phyloP scores from a whole-genome alignment of 2,888 invertebrate species.

The Paralinhomoeus sp. region DNA sequence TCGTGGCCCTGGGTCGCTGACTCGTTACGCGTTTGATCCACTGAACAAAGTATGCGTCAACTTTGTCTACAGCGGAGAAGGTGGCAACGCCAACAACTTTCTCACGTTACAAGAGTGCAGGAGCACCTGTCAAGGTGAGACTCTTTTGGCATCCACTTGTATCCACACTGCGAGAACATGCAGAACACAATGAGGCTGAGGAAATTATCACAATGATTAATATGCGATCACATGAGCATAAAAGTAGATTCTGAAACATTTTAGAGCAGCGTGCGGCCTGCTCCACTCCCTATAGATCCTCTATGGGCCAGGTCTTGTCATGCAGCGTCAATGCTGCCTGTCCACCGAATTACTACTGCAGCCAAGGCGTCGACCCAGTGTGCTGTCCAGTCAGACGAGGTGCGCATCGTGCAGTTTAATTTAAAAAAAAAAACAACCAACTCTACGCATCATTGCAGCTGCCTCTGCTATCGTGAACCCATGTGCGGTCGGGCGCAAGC shows the following conservation, averaged over 20 bases:
- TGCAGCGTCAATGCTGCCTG: constrained; percentile 1
- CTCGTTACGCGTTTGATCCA: constrained; percentile 11
- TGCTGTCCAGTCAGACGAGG: too few species aligned
- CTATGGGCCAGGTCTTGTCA: constrained; percentile 1
- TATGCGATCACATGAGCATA: too few species aligned
- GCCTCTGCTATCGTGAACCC: too few species aligned
- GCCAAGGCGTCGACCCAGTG: not conserved
- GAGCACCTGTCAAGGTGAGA: constrained; percentile 11
- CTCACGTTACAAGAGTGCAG: constrained; percentile 9
- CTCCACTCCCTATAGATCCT: constrained; percentile 4
- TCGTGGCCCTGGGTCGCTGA: not conserved
- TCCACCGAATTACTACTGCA: constrained; percentile 4
- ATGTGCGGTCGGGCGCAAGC: too few species aligned
- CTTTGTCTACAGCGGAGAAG: constrained; percentile 13
- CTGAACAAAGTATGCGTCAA: constrained; percentile 11
- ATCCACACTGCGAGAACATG: too few species aligned
- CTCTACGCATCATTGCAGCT: too few species aligned
- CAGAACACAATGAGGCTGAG: too few species aligned
- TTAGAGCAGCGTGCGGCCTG: too few species aligned
- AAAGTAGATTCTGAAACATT: too few species aligned
- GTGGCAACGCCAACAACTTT: constrained; percentile 16
- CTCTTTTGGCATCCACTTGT: too few species aligned
- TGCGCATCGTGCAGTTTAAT: too few species aligned
- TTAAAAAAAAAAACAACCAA: too few species aligned
- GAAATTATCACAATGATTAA: not conserved